Evolutionary conservation across 2,113 vertebrate genomes (phyloP).

Genomic region (Alethe diademata): DNA sequence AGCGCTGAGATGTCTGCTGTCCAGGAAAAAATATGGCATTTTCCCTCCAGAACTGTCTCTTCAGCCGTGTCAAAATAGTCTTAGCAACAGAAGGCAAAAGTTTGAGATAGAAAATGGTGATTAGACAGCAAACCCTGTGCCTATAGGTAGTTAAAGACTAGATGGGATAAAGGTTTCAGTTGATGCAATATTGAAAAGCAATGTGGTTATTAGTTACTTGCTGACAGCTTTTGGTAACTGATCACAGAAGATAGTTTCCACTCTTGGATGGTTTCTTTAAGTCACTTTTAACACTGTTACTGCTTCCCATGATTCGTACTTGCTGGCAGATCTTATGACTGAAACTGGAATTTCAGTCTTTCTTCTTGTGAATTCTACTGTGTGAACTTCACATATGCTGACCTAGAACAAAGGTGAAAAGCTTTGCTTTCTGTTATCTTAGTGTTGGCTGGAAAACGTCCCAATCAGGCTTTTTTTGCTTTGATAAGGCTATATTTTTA

Average conservation of each 20-base stretch:
- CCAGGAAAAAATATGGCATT: background rate
- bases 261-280: background rate
- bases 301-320: background rate
- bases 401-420: constrained; percentile 32
- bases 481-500: constrained; percentile 19
- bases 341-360: background rate
- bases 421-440: constrained; percentile 10
- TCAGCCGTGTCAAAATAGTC: background rate
- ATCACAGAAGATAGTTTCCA: background rate
- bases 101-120: background rate
- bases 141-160: background rate
- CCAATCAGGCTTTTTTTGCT: background rate
- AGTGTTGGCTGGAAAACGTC: background rate
- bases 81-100: background rate
- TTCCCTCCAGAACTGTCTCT: background rate
- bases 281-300: background rate
- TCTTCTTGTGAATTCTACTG: constrained; percentile 11
- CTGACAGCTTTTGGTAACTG: background rate
- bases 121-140: background rate
- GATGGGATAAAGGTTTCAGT: background rate
- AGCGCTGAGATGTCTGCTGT: background rate
- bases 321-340: background rate
- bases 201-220: background rate
- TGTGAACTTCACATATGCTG: constrained; percentile 35
- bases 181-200: background rate